Percentiles rank a stretch among this genome's conserved stretches.
Evolutionary conservation across 2,797 vertebrate species (phyloP).

Genomic region (Fringilla coelebs): DNA sequence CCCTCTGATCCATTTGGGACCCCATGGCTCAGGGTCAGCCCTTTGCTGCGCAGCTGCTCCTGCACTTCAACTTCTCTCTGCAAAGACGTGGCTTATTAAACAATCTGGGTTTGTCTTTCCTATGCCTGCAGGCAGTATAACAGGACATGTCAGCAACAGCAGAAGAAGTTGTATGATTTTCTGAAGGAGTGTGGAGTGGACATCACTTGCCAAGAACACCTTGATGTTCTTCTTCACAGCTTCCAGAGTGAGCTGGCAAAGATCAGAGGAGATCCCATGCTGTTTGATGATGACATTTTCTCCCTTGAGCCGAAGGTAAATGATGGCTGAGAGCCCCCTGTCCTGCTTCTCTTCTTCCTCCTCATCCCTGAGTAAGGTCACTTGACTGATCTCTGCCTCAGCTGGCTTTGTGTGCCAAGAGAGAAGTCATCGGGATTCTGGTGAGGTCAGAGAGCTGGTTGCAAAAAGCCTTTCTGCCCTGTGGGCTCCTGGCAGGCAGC

Average conservation of each 20-base stretch:
- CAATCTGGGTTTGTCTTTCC: background rate
- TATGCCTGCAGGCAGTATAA: conserved; percentile 38
- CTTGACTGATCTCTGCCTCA: background rate
- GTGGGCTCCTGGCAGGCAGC: background rate
- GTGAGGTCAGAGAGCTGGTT: background rate
- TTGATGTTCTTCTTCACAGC: conserved; percentile 56
- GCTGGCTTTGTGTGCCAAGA: background rate
- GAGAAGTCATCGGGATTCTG: background rate
- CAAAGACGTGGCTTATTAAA: background rate
- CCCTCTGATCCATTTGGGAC: background rate
- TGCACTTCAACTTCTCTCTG: background rate
- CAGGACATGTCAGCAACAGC: conserved; percentile 44
- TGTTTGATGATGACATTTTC: conserved; percentile 67
- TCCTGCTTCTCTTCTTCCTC: background rate
- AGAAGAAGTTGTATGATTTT: conserved; percentile 28
- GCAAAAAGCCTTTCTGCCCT: background rate
- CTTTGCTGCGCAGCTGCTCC: too few relatives aligned
- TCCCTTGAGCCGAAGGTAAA: conserved; percentile 78
- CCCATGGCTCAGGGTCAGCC: rapidly evolving
- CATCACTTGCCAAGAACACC: conserved; percentile 36
- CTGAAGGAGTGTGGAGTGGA: conserved; percentile 65
- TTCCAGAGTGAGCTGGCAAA: conserved; percentile 57
- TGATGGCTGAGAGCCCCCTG: background rate
- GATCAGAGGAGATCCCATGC: conserved; percentile 42
- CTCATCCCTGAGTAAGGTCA: background rate